Evolutionary conservation across 2,888 invertebrate species (phyloP).

Genomic region (Ceriagrion tenellum): DNA sequence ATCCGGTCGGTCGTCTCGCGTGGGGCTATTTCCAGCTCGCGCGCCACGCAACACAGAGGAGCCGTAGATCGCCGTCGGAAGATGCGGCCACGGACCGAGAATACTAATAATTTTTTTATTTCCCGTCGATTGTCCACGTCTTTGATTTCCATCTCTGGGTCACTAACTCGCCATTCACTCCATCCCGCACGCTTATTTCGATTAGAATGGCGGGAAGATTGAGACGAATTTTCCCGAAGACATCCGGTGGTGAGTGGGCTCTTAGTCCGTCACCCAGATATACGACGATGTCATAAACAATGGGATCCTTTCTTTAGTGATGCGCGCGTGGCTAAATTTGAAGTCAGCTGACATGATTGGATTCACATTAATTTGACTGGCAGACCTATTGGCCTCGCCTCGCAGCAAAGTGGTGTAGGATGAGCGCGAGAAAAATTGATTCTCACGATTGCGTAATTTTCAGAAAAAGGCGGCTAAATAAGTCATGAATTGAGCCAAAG

Average conservation of each 20-base stretch:
- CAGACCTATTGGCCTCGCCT: no score
- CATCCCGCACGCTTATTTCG: neutral
- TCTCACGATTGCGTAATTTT: no score
- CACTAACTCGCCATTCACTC: neutral
- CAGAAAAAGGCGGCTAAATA: no score
- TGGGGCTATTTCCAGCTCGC: neutral
- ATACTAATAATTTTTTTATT: constrained; percentile 4
- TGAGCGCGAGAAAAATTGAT: no score
- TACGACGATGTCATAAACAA: neutral
- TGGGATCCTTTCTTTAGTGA: neutral
- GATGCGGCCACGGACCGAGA: neutral
- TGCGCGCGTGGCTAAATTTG: neutral
- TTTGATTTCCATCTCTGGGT: constrained; percentile 1
- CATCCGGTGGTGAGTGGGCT: neutral
- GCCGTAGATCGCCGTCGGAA: neutral
- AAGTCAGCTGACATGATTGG: no score
- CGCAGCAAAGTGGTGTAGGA: no score
- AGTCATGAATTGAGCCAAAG: no score
- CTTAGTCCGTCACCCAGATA: neutral
- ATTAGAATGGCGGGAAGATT: neutral
- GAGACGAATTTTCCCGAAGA: neutral
- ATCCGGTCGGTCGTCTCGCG: neutral
- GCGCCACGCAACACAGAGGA: no score
- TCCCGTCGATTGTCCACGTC: neutral
- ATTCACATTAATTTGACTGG: no score